Evolutionary conservation across 2,113 vertebrate species (phyloP).

Genomic region (Hydrochoerus hydrochaeris): DNA sequence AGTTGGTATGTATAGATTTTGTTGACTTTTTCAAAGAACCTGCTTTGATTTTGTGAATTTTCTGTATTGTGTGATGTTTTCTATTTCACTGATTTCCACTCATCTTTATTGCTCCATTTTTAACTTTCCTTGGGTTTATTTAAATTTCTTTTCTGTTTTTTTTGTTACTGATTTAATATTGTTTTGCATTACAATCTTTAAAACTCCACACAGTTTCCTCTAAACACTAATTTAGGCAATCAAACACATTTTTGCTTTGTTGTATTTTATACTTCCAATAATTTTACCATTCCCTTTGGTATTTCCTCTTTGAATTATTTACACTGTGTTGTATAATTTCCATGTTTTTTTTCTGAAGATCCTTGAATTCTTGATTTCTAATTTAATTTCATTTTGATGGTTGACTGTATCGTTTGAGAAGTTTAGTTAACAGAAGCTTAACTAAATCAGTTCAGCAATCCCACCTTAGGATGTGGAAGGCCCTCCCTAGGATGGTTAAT

Average conservation of each 20-base stretch:
- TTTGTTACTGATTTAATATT: slow-evolving; percentile 9
- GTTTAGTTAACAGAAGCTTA: background rate
- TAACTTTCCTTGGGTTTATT: background rate
- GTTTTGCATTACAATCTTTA: background rate
- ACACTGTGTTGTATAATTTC: background rate
- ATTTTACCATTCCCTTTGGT: background rate
- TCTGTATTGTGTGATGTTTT: background rate
- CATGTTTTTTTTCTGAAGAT: background rate
- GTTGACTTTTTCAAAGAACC: background rate
- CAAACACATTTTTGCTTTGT: background rate
- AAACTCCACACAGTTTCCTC: background rate
- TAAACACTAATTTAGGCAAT: background rate
- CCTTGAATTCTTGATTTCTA: background rate
- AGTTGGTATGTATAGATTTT: background rate
- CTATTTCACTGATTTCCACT: background rate
- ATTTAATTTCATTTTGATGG: background rate
- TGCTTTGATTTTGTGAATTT: background rate
- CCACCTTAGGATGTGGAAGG: background rate
- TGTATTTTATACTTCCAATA: background rate
- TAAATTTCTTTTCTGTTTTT: background rate
- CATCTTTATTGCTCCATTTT: background rate
- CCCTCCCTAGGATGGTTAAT: background rate
- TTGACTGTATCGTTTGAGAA: background rate
- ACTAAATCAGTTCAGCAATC: background rate
- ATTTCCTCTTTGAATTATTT: background rate